Percentiles rank a stretch among this genome's conserved stretches.
Conservation (phyloP, 2,113 vertebrate species). For the Panurus biarmicus region DNA sequence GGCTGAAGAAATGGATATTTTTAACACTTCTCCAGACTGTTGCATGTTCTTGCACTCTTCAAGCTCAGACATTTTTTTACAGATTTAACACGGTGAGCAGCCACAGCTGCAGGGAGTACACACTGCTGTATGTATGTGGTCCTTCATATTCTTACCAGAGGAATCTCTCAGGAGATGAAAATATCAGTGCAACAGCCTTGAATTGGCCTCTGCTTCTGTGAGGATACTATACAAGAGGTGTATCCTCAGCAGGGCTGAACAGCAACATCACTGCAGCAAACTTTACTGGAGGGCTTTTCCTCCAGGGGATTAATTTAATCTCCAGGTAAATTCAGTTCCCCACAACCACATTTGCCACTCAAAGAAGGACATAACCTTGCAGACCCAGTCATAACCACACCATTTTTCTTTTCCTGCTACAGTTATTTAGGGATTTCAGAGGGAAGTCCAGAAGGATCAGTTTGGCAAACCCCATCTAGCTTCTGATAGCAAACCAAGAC, state of each 20-base stretch:
- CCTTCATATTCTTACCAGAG: background rate
- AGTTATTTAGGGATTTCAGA: background rate
- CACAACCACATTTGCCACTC: background rate
- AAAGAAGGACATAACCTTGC: background rate
- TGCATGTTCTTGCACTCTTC: background rate
- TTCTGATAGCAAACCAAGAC: background rate
- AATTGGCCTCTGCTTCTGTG: background rate
- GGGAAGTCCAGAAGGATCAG: background rate
- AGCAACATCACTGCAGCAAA: background rate
- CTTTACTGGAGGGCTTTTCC: background rate
- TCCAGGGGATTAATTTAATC: background rate
- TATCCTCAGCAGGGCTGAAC: background rate
- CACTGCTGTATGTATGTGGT: fast-evolving
- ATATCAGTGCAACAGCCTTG: background rate
- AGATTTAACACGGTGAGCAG: background rate
- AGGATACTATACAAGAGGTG: background rate
- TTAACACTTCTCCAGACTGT: background rate
- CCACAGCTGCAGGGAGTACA: background rate
- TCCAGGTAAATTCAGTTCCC: background rate
- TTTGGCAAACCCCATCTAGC: background rate
- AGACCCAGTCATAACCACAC: background rate
- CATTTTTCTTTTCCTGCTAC: background rate
- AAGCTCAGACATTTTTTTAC: background rate
- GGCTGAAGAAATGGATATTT: background rate
- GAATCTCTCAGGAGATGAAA: background rate